Evolutionary conservation across 2,888 invertebrate species (phyloP), one percentile per base, ranked within the genome.

Genomic region (Pseudoips prasinana): DNA sequence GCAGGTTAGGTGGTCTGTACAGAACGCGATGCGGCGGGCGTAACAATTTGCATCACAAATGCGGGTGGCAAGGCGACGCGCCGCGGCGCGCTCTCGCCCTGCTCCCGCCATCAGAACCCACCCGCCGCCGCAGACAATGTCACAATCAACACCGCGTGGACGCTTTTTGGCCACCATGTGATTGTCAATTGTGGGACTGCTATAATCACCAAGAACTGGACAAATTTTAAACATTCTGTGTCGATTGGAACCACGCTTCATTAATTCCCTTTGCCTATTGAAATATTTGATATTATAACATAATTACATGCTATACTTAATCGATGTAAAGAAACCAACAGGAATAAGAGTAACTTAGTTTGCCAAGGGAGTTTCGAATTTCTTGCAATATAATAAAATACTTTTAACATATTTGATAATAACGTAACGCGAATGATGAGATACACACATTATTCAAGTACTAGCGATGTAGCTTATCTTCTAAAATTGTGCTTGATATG

Each of bases 111-210:
- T 20, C 14, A 14, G 14, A 14, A n/a, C 20, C 18, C 20, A n/a
- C 20, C 7, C 20, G 7, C 66, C 68, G 63, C 63, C 65, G 56
- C 76, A 79, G 77, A 88, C 88, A 88, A 88, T 88, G 77, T 81
- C 79, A 87, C 86, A 88, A 88, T 88, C 87, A 87, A 81, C 86
- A 77, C 72, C 82, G 83, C 83, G 82, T 79, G 75, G 79, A 78
- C 78, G 87, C 80, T 84, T 88, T 87, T 87, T 84, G 78, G 77
- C 64, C 74, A 77, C 69, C 63, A 71, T 76, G 72, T 85, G 80
- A 87, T 86, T 85, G 82, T 68, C 77, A 83, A 86, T 88, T 88
- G 87, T 85, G 70, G 71, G 61, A 56, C 57, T 58, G 7, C 67
- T 70, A 73, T 78, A 76, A 79, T 72, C 59, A 69, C 64, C 64